These are phyloP conservation scores for Bimastos eiseni DNA, from an alignment of 2,888 invertebrate genomes.

Conservation along the genomic window DNA sequence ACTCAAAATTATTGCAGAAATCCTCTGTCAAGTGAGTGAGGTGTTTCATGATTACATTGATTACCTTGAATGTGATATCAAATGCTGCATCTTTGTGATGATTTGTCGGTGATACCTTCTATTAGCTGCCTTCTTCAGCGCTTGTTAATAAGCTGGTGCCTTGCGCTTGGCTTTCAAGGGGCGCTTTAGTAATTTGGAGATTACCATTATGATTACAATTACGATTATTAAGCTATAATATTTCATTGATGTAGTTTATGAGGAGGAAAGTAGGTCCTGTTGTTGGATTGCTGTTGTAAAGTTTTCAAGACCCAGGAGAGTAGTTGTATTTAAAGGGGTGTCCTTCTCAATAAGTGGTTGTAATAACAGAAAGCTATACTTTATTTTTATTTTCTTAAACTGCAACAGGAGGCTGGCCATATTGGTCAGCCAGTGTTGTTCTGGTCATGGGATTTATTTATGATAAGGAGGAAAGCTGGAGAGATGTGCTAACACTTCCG, in stretches of 20 bases:
- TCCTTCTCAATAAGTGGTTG: not conserved
- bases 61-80: not conserved
- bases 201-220: too few relatives aligned
- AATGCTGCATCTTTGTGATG: not conserved
- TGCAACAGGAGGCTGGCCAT: not conserved
- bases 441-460: not conserved
- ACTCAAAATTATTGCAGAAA: not conserved
- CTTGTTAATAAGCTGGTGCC: too few relatives aligned
- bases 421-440: not conserved
- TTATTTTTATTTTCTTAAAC: not conserved
- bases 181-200: too few relatives aligned
- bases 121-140: too few relatives aligned
- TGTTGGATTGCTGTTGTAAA: not conserved
- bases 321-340: not conserved
- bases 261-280: not conserved
- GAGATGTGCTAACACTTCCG: constrained; percentile 6
- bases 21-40: not conserved
- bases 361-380: not conserved
- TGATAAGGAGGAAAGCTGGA: not conserved
- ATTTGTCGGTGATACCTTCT: not conserved
- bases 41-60: not conserved
- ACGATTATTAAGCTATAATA: too few relatives aligned
- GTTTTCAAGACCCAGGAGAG: not conserved
- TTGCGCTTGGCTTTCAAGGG: too few relatives aligned
- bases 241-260: not conserved